Base-by-base conservation (phyloP, 2,888 invertebrate species). In the Conchocele bisecta region DNA sequence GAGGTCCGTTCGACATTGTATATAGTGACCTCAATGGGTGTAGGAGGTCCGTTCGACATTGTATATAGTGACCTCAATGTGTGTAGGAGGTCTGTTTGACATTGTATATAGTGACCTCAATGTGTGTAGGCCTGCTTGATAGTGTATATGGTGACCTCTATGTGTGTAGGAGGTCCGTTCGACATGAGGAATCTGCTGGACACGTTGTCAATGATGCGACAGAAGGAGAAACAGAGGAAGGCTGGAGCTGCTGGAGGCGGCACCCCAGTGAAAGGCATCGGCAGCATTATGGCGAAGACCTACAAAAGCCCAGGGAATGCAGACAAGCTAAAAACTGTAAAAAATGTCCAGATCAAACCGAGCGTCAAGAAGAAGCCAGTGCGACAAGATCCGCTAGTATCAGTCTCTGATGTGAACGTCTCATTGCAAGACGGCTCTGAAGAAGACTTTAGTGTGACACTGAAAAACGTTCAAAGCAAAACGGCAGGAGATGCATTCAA, bases 111-210 rank as follows among this genome's bases (percentile, higher is more conserved):
- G n/a, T n/a, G n/a, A n/a, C n/a, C n/a, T n/a, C n/a, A n/a, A n/a
- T n/a, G n/a, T n/a, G n/a, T n/a, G n/a, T n/a, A n/a, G n/a, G n/a
- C n/a, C n/a, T n/a, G n/a, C n/a, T n/a, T n/a, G n/a, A n/a, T n/a
- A n/a, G n/a, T n/a, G n/a, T n/a, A n/a, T n/a, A n/a, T n/a, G n/a
- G n/a, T n/a, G n/a, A n/a, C n/a, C n/a, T n/a, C n/a, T n/a, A n/a
- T n/a, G n/a, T n/a, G n/a, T n/a, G n/a, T n/a, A n/a, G n/a, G 42
- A 13, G 46, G 50, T n/a, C 37, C 29, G 3, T 71, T 59, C 44
- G 61, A 81, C 28, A 68, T 79, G 69, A 22, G 37, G 2, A 31
- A 44, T 13, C 51, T 81, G 17, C 37, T 81, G n/a, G 64, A 46
- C 37, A 77, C 81, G 2, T 46, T 81, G 28, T 70, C 67, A 28